Percentiles rank a stretch among this genome's conserved stretches.
Evolutionary conservation across 2,797 vertebrate species (phyloP).

Genomic region (Danio choprae): DNA sequence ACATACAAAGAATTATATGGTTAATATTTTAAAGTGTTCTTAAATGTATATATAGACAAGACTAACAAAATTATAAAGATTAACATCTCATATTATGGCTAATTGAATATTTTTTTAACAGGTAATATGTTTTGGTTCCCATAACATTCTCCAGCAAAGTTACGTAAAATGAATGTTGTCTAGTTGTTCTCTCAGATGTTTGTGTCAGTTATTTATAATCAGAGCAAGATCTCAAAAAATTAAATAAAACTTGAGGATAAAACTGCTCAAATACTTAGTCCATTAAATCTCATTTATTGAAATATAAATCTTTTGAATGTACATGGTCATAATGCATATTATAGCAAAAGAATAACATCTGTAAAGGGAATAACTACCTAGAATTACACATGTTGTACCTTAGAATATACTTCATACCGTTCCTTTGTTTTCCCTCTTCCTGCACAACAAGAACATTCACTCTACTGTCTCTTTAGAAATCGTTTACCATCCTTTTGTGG

Average conservation of each 20-base stretch:
- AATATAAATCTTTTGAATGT: constrained; percentile 98
- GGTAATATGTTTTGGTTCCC: too few relatives aligned
- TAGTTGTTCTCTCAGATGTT: neutral
- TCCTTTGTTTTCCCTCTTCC: constrained; percentile 25
- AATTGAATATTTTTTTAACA: too few relatives aligned
- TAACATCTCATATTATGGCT: too few relatives aligned
- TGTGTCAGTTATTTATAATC: neutral
- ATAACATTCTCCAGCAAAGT: too few relatives aligned
- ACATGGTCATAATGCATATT: constrained; percentile 84
- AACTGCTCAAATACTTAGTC: constrained; percentile 45
- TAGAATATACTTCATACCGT: constrained; percentile 68
- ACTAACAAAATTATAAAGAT: too few relatives aligned
- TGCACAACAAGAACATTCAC: constrained; percentile 62
- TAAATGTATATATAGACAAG: too few relatives aligned
- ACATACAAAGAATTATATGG: too few relatives aligned
- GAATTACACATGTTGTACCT: constrained; percentile 75
- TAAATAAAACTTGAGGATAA: neutral
- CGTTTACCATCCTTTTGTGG: constrained; percentile 44
- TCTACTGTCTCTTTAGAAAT: constrained; percentile 64
- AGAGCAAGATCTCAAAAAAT: neutral
- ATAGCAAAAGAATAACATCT: constrained; percentile 73
- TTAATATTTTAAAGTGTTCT: too few relatives aligned
- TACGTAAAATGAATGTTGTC: too few relatives aligned
- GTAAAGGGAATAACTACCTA: constrained; percentile 74
- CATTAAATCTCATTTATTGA: constrained; percentile 96